Percentiles rank a stretch among this genome's conserved stretches.
Conservation (phyloP, 2,113 vertebrate species). For the Herpetotheres cachinnans region DNA sequence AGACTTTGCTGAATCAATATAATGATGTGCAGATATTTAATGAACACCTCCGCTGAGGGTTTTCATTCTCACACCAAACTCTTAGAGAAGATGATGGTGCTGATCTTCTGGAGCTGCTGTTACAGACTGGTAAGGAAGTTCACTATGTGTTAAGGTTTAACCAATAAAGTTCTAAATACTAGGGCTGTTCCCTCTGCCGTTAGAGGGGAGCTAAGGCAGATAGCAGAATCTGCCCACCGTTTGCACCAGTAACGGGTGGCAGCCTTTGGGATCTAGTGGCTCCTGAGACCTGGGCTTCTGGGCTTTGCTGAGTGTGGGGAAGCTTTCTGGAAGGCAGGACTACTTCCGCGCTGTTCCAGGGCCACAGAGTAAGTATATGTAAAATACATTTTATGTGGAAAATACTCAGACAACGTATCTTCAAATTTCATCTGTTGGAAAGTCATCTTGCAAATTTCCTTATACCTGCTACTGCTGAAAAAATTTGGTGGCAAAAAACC, state of each 20-base stretch:
- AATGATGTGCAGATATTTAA: background rate
- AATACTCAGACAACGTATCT: accelerated
- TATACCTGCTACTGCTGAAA: background rate
- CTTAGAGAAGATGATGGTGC: background rate
- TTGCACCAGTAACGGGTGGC: accelerated
- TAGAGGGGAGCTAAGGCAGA: background rate
- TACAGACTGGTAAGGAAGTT: background rate
- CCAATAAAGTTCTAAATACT: background rate
- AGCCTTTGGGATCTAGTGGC: background rate
- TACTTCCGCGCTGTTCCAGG: background rate
- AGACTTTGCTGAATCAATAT: background rate
- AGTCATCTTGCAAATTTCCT: background rate
- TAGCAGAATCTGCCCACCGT: background rate
- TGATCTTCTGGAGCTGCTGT: background rate
- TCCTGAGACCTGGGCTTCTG: background rate
- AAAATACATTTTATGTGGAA: background rate
- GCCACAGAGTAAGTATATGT: background rate
- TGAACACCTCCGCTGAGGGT: background rate
- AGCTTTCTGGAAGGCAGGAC: background rate
- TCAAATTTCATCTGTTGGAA: background rate
- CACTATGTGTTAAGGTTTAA: background rate
- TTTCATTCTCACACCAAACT: background rate
- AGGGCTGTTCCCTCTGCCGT: background rate
- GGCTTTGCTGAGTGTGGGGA: background rate
- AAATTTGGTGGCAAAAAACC: background rate